Evolutionary conservation across 1,140 invertebrate species (phyloP).

Genomic region (Penaeus vannamei): DNA sequence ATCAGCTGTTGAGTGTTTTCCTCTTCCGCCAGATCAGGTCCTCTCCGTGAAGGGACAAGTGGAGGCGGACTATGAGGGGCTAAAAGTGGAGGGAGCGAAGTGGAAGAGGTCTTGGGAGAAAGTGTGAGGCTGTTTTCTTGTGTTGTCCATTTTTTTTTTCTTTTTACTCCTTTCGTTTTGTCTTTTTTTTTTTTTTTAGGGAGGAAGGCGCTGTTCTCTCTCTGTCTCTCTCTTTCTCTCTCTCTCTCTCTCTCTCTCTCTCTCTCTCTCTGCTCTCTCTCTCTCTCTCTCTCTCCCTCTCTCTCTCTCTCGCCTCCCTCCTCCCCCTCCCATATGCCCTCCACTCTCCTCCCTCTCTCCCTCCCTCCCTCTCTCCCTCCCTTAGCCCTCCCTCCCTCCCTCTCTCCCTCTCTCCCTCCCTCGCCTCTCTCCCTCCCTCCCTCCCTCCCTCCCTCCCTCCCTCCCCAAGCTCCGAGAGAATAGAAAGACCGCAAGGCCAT

Average conservation of each 20-base stretch:
- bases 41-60: too few relatives aligned
- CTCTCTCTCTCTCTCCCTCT: neutral
- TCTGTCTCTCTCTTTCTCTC: neutral
- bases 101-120: too few relatives aligned
- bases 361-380: conserved; percentile 9
- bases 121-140: too few relatives aligned
- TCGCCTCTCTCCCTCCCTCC: neutral
- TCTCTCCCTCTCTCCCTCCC: neutral
- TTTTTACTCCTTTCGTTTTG: too few relatives aligned
- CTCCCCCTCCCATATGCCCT: too few relatives aligned
- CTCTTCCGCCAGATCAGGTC: too few relatives aligned
- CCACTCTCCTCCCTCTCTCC: conserved; percentile 10
- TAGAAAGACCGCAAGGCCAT: too few relatives aligned
- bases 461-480: neutral
- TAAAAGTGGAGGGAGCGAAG: too few relatives aligned
- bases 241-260: neutral
- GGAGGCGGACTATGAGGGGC: too few relatives aligned
- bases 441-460: conserved; percentile 8
- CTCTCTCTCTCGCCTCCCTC: neutral
- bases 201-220: neutral
- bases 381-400: neutral
- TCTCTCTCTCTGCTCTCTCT: neutral
- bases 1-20: too few relatives aligned
- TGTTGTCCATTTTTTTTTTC: too few relatives aligned
- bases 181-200: too few relatives aligned